phyloP scores from a whole-genome alignment of 1,140 invertebrate genomes.

The Drosophila willistoni region DNA sequence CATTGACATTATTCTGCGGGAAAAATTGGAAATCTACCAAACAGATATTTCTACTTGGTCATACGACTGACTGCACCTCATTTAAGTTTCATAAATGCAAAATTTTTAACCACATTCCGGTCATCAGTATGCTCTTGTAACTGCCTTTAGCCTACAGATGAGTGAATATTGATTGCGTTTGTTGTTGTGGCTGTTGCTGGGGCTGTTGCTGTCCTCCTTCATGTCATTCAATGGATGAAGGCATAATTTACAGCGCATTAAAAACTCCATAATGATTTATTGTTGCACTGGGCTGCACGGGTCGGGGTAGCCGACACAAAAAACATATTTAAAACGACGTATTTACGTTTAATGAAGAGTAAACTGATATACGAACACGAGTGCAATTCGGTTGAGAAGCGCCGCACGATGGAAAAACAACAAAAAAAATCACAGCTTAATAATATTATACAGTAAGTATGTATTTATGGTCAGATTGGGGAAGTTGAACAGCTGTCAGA shows the following conservation, averaged over 20 bases:
- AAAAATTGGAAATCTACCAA: too few species aligned
- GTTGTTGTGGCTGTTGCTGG: not conserved
- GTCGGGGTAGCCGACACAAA: constrained; percentile 34
- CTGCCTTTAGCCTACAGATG: not conserved
- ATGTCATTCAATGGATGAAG: constrained; percentile 50
- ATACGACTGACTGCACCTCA: not conserved
- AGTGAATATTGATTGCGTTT: constrained; percentile 55
- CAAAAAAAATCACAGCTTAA: constrained; percentile 56
- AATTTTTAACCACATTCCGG: constrained; percentile 32
- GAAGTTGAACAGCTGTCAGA: constrained; percentile 27
- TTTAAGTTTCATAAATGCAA: constrained; percentile 12
- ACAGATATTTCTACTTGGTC: not conserved
- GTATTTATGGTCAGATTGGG: constrained; percentile 41
- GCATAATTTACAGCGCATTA: constrained; percentile 77
- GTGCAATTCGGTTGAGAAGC: constrained; percentile 7
- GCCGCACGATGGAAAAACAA: not conserved
- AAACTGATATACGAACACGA: constrained; percentile 31
- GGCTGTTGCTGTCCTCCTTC: not conserved
- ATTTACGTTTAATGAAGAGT: constrained; percentile 71
- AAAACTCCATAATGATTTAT: constrained; percentile 73
- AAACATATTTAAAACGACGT: constrained; percentile 73
- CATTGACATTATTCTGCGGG: too few species aligned
- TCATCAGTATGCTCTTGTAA: constrained; percentile 22
- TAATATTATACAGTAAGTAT: constrained; percentile 29
- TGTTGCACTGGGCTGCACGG: constrained; percentile 44